A percentile compares a stretch with the other conserved stretches of the same genome.
Evolutionary conservation across 2,888 invertebrate species (phyloP).

Genomic region (Myopa tessellatipennis): DNA sequence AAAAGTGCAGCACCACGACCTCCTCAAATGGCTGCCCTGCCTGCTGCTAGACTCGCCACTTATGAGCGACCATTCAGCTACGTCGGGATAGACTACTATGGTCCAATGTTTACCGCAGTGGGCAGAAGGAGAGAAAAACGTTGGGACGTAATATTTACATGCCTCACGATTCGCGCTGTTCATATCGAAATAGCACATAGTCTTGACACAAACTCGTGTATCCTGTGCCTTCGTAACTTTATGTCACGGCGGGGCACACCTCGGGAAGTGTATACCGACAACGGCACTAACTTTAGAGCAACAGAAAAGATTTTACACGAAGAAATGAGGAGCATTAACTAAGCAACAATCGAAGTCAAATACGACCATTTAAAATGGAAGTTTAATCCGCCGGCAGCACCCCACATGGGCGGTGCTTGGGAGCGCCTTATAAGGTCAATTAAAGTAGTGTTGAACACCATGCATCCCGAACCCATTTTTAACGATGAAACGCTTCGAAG

Average conservation of each 20-base stretch:
- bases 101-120: constrained; percentile 42
- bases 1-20: constrained; percentile 24
- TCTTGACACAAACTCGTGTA: not conserved
- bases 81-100: constrained; percentile 47
- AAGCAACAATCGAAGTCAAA: no score
- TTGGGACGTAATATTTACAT: constrained; percentile 48
- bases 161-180: constrained; percentile 41
- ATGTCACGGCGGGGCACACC: constrained; percentile 36
- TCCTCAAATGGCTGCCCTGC: constrained; percentile 46
- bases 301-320: constrained; percentile 24
- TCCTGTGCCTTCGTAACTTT: constrained; percentile 44
- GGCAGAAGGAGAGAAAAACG: constrained; percentile 45
- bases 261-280: constrained; percentile 27
- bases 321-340: not conserved
- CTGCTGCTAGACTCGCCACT: constrained; percentile 41
- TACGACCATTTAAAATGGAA: constrained; percentile 37
- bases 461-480: constrained; percentile 36
- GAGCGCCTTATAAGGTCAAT: constrained; percentile 38
- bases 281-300: constrained; percentile 22
- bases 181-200: constrained; percentile 33
- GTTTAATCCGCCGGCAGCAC: constrained; percentile 45
- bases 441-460: constrained; percentile 36
- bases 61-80: constrained; percentile 44
- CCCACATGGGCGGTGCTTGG: constrained; percentile 37
- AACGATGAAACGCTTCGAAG: constrained; percentile 43